A percentile compares a stretch with the other conserved stretches of the same genome.
Evolutionary conservation across 2,797 vertebrate genomes (phyloP).

Genomic region (Carapus acus): DNA sequence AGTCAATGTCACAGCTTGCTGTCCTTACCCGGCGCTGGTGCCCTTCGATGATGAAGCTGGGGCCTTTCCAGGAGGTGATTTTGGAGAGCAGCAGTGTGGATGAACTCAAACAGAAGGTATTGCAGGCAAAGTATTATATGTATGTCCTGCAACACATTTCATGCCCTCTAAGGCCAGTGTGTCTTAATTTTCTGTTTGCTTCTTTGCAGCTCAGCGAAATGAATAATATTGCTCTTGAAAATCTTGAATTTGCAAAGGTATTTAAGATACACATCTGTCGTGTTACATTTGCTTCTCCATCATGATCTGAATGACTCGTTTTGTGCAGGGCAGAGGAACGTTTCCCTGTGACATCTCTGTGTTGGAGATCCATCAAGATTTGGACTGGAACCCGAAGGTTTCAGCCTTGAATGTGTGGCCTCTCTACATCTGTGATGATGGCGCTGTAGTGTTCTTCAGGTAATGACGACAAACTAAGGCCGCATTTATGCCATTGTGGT

Average conservation of each 20-base stretch:
- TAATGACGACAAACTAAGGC: too few species aligned
- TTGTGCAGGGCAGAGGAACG: conserved; percentile 89
- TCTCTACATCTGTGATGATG: conserved; percentile 98
- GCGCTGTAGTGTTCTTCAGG: conserved; percentile 99
- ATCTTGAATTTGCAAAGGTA: conserved; percentile 98
- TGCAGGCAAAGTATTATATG: neutral
- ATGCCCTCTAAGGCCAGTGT: too few species aligned
- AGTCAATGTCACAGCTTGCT: conserved; percentile 97
- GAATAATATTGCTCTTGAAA: conserved; percentile 85
- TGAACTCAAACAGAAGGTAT: conserved; percentile 91
- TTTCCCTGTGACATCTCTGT: conserved; percentile 99
- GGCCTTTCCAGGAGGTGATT: conserved; percentile 91
- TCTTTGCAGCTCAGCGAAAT: conserved; percentile 85
- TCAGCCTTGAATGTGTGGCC: conserved; percentile 97
- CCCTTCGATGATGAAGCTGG: conserved; percentile 87
- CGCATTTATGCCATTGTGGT: too few species aligned
- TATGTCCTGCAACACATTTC: too few species aligned
- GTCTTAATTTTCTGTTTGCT: conserved; percentile 1
- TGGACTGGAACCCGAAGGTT: conserved; percentile 99
- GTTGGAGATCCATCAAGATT: conserved; percentile 97
- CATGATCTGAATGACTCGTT: neutral
- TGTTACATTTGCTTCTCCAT: neutral
- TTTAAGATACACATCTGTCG: conserved; percentile 8
- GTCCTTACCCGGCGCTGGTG: conserved; percentile 88
- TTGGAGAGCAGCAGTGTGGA: conserved; percentile 96